phyloP scores from a whole-genome alignment of 2,113 vertebrate genomes.

The Coptodon bakossiorum region DNA sequence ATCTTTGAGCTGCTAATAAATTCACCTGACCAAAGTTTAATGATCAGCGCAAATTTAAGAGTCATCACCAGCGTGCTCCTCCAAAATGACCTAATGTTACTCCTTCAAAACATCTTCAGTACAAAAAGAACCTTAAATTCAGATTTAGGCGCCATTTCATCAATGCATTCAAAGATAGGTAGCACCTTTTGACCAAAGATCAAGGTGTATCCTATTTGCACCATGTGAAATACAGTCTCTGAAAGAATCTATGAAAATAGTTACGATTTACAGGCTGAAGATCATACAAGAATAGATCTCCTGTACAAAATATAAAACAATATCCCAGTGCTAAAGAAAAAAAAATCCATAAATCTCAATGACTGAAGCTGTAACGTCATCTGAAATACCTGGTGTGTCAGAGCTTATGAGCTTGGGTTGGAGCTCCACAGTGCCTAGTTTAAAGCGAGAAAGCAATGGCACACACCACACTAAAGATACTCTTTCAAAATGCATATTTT shows the following conservation, averaged over 20 bases:
- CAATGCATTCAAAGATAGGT: conserved; percentile 26
- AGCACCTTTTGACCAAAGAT: background rate
- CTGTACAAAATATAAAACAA: conserved; percentile 64
- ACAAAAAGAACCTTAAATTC: conserved; percentile 27
- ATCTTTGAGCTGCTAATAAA: background rate
- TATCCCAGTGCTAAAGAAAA: conserved; percentile 47
- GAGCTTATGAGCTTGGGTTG: conserved; percentile 23
- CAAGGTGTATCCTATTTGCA: conserved; percentile 22
- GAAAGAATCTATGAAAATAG: conserved; percentile 60
- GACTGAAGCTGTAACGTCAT: conserved; percentile 50
- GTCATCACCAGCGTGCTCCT: background rate
- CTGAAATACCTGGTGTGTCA: conserved; percentile 37
- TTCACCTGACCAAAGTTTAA: background rate
- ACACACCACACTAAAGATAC: conserved; percentile 76
- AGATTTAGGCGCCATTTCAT: conserved; percentile 26
- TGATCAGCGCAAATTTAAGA: conserved; percentile 1
- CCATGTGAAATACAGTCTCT: conserved; percentile 50
- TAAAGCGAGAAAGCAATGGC: conserved; percentile 59
- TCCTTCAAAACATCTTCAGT: conserved; percentile 18
- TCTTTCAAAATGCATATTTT: conserved; percentile 96
- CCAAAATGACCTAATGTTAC: conserved; percentile 30
- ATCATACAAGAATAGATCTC: conserved; percentile 63
- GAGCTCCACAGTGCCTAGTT: conserved; percentile 33
- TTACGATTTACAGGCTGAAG: conserved; percentile 54
- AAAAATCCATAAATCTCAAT: conserved; percentile 47